Conservation (phyloP, 2,113 vertebrate species). For the Lipophrys pholis region DNA sequence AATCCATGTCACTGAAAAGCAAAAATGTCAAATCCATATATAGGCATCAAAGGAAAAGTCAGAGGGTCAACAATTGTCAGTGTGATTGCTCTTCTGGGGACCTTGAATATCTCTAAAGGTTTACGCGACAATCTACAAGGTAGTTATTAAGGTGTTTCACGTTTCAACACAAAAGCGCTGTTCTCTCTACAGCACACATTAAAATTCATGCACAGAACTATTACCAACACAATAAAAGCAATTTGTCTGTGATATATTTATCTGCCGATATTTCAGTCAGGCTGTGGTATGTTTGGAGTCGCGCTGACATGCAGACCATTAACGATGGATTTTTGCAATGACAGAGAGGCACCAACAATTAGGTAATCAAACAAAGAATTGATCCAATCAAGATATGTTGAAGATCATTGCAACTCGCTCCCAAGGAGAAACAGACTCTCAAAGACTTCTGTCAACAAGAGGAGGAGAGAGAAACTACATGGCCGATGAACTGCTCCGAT, state of each 20-base stretch:
- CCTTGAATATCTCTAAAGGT: neutral
- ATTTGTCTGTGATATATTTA: neutral
- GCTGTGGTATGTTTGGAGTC: neutral
- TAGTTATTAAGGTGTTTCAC: neutral
- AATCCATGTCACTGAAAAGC: neutral
- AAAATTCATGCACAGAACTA: too few species aligned
- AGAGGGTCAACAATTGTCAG: neutral
- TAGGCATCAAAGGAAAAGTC: neutral
- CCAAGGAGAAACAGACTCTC: slow-evolving; percentile 58
- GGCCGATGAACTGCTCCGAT: slow-evolving; percentile 10
- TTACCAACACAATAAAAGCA: neutral
- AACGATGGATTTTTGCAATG: slow-evolving; percentile 56
- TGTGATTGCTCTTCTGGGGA: neutral
- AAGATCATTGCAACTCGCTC: slow-evolving; percentile 22
- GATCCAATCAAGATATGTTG: slow-evolving; percentile 48
- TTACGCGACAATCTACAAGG: neutral
- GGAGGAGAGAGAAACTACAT: neutral
- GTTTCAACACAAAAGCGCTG: neutral
- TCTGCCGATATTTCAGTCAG: neutral
- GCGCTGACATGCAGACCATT: slow-evolving; percentile 22
- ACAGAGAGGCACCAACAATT: slow-evolving; percentile 61
- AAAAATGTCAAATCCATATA: neutral
- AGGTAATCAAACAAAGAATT: slow-evolving; percentile 50
- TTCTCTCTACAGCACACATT: too few species aligned
- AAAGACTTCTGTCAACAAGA: slow-evolving; percentile 12